Conservation (phyloP, 2,888 invertebrate species). For the Seladonia tumulorum region DNA sequence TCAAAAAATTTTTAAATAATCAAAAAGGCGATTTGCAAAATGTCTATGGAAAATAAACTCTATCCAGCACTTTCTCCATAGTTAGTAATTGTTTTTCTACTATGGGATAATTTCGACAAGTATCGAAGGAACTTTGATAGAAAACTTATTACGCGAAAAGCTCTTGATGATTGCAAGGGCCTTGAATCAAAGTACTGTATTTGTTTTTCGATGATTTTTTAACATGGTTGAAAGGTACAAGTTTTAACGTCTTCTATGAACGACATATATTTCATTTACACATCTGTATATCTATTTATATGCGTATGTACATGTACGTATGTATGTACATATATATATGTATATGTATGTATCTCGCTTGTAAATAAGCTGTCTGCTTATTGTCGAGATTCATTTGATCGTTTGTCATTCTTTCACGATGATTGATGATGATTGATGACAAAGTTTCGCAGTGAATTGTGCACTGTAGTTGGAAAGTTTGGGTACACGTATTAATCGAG, state of each 20-base stretch:
- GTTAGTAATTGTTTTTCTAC: slow-evolving; percentile 31
- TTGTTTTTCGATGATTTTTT: not conserved
- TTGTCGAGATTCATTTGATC: not conserved
- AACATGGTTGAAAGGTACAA: not conserved
- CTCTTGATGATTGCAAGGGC: slow-evolving; percentile 7
- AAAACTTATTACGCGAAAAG: slow-evolving; percentile 12
- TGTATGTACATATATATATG: not conserved
- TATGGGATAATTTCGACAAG: slow-evolving; percentile 19
- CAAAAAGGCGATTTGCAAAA: slow-evolving; percentile 14
- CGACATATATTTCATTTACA: not conserved
- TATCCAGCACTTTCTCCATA: slow-evolving; percentile 17
- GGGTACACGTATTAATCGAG: not conserved
- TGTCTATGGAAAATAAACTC: slow-evolving; percentile 15
- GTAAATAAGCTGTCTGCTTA: slow-evolving; percentile 10
- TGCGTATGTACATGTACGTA: not conserved
- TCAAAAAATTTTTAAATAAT: not conserved
- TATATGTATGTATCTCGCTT: not conserved
- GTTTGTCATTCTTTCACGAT: not conserved
- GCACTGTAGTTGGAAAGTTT: slow-evolving; percentile 1
- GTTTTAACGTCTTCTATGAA: not conserved
- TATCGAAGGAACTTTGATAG: slow-evolving; percentile 19
- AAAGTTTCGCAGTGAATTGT: not conserved
- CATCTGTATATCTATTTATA: not conserved
- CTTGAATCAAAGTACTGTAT: slow-evolving; percentile 7
- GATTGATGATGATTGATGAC: not conserved